Base-by-base conservation (phyloP, 2,888 invertebrate genomes). In the Drosophila kanekoi region DNA sequence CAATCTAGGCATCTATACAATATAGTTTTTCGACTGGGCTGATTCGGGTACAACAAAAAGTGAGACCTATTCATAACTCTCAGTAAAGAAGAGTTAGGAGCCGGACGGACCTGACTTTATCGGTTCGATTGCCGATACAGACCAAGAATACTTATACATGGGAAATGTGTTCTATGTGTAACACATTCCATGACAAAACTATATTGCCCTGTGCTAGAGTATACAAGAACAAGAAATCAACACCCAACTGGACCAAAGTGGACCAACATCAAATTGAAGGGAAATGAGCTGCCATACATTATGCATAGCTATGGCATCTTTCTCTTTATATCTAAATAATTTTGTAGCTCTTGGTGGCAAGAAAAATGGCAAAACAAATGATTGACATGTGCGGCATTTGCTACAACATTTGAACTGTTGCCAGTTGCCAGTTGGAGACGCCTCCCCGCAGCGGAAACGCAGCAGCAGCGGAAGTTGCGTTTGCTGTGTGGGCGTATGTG, bases 291-390 rank as follows among this genome's bases (percentile, higher is more conserved):
- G 64, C 56, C 59, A 81, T 89, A 77, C 53, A 85, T 77, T 85
- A 87, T 89, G 85, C 87, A 89, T 74, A 52, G 64, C 35, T 56
- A 13, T 43, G 41, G 16, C 53, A 51, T 51, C 59, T 52, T 57
- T 41, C 45, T 35, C 56, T 49, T 47, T 52, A 77, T 77, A 71
- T 59, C 28, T 28, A 8, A 8, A 28, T 28, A 28, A 28, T 28
- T 63, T 74, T 69, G 53, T 62, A 41, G 70, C 43, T 62, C 64
- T 63, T 51, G 63, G 11, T 38, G 54, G 53, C 47, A 53, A 77
- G 73, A 87, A 73, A 84, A 89, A 87, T 89, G 77, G 77, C 78
- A 72, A 86, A 81, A 81, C 89, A 89, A 90, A 89, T 90, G 90
- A 90, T 90, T 90, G 89, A 90, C 89, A 90, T 88, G 85, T 85